Base-by-base conservation (phyloP, 2,888 invertebrate species). In the Galeopsomyia nigrocyanea region DNA sequence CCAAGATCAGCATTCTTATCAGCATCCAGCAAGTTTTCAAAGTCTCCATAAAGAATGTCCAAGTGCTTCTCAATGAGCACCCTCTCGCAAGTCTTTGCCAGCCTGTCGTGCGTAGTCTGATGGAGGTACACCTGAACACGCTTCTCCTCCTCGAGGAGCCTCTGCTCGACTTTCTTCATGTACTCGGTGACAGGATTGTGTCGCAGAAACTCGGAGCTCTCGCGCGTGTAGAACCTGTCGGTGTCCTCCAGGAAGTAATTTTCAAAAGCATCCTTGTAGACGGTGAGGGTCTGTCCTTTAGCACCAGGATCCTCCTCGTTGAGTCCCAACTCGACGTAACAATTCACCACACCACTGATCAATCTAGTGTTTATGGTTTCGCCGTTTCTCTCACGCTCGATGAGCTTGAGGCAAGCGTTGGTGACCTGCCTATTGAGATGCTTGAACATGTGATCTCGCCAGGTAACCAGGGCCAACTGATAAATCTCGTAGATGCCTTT, bases 401-500 rank as follows among this genome's bases (percentile, higher is more conserved):
- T 99, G 74, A 99, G 89, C 84, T 98, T 97, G 57, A 99, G 89
- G 46, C 99, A 97, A 2, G 99, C 98, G 87, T 96, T 98, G 60
- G 99, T 99, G 56, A 99, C 98, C 87, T 96, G 97, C 87, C 95
- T 95, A 87, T 98, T 96, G 57, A 99, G 89, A 77, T 94, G 93
- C 82, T 94, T 94, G 88, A 99, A 99, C 79, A 99, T 89, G 83
- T 97, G 93, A 86, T 98, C 97, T 75, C 98, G 91, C 99, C 99
- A 99, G 69, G 97, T 98, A 65, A 99, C 97, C 74, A 99, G 88
- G 7, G 99, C 98, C 76, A 99, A 89, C 87, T 99, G 98, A 89
- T 99, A 99, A 79, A 99, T 97, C 89, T 98, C 98, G 87, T 97
- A 98, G 79, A 99, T 97, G 78, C 95, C 95, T 89, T 97, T 98